Evolutionary conservation across 2,888 invertebrate species (phyloP), one percentile per base, ranked within the genome.

Genomic region (Oligia fasciuncula): DNA sequence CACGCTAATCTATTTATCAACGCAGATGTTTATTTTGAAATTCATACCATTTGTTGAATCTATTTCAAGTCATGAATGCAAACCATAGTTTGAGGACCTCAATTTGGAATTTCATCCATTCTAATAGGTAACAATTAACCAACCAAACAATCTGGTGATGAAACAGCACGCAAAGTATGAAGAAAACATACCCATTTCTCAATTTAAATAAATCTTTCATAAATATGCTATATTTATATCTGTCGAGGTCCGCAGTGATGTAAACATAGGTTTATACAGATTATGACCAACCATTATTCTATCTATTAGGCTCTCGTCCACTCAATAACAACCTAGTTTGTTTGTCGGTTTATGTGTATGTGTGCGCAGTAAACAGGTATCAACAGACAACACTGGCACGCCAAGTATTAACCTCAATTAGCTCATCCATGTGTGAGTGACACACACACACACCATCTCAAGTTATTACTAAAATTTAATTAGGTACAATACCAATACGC

Each of bases 371-470:
- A 86, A 85, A 86, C 84, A 85, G 77, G 85, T 81, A 87, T 82
- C 66, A 80, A 87, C 84, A 89, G 83, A 83, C 80, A 83, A 68
- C 67, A 84, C 85, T 80, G 49, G 75, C 79, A 73, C 83, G 77
- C 84, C 76, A 82, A 88, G 84, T 88, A 88, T 91, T 92, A 93
- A 92, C 93, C 92, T 91, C 92, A 92, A 92, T 93, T 89, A 90
- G 77, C 72, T 69, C 65, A 57, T 46, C 77, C 46, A 70, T 89
- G 90, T 90, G 89, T 88, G 89, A 67, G 90, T 87, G 60, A 35
- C 72, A 51, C 82, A 80, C 72, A 80, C 72, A 51, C 82, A 80
- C 76, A 85, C 89, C 2, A 86, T 75, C 88, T 84, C 66, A 80
- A 76, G 73, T 79, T 87, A 85, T 88, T 87, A 89, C 79, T 85